phyloP scores from a whole-genome alignment of 2,888 invertebrate genomes.

The Thyatira batis region DNA sequence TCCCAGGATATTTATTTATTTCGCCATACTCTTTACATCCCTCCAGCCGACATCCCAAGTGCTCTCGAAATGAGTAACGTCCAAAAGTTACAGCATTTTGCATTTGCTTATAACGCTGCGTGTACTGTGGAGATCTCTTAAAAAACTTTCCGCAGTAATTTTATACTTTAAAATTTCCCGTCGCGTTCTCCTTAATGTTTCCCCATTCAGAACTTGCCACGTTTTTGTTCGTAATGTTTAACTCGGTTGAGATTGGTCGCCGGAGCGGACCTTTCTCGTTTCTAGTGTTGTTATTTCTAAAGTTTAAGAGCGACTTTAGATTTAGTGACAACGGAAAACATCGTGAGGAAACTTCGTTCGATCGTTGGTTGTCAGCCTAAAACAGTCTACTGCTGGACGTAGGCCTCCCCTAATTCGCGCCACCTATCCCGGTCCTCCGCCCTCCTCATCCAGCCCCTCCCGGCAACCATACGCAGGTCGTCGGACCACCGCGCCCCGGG shows the following conservation, averaged over 20 bases:
- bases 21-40: not conserved
- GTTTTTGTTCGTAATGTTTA: conserved; percentile 12
- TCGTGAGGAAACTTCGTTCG: too few species aligned
- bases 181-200: conserved; percentile 6
- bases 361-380: too few species aligned
- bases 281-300: conserved; percentile 2
- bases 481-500: too few species aligned
- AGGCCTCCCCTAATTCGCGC: too few species aligned
- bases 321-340: not conserved
- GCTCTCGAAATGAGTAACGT: not conserved
- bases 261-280: conserved; percentile 1
- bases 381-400: too few species aligned
- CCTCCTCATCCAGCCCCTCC: too few species aligned
- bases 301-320: not conserved
- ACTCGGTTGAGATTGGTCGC: conserved; percentile 7
- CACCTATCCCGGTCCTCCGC: too few species aligned
- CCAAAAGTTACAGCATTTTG: not conserved
- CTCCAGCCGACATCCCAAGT: too few species aligned
- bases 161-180: not conserved
- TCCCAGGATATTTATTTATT: too few species aligned
- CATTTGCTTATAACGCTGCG: not conserved
- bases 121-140: not conserved
- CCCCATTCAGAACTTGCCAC: conserved; percentile 6
- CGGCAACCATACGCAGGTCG: too few species aligned
- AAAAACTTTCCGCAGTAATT: not conserved